Evolutionary conservation across 53 echinoderm and acorn worm genomes (phyloP).

Genomic region (Stichopus horrens): DNA sequence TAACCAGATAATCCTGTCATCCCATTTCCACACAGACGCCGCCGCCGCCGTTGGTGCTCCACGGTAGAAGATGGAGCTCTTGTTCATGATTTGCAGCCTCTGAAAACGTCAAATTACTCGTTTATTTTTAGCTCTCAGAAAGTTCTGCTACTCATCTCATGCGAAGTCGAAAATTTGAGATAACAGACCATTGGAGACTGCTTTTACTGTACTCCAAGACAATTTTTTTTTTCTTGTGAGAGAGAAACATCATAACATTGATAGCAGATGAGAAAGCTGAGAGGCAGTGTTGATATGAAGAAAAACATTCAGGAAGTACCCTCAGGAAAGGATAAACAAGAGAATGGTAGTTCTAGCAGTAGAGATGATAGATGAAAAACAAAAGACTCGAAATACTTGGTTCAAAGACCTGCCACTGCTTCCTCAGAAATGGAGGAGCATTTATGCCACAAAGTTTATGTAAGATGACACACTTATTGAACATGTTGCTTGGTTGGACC

Average conservation of each 20-base stretch:
- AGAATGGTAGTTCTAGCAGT: not conserved
- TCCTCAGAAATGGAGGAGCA: too few relatives aligned
- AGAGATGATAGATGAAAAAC: not conserved
- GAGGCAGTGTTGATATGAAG: not conserved
- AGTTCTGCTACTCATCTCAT: not conserved
- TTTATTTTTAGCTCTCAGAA: slow-evolving; percentile 16
- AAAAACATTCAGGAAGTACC: not conserved
- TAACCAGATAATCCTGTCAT: not conserved
- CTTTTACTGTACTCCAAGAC: not conserved
- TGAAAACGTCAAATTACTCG: slow-evolving; percentile 23
- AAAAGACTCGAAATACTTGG: not conserved
- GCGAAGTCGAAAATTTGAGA: not conserved
- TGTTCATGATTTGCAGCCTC: not conserved
- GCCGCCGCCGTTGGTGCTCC: not conserved
- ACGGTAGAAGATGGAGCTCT: not conserved
- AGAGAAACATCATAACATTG: not conserved
- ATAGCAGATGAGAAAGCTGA: not conserved
- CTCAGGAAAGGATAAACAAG: not conserved
- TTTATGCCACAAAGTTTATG: too few relatives aligned
- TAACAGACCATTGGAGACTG: not conserved
- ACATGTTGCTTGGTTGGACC: too few relatives aligned
- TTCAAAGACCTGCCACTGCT: not conserved
- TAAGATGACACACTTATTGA: too few relatives aligned
- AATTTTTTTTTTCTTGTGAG: not conserved
- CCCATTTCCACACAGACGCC: not conserved